These are phyloP conservation scores for Andrena trimmerana DNA, from an alignment of 2,888 invertebrate genomes.

Conservation along the genomic window DNA sequence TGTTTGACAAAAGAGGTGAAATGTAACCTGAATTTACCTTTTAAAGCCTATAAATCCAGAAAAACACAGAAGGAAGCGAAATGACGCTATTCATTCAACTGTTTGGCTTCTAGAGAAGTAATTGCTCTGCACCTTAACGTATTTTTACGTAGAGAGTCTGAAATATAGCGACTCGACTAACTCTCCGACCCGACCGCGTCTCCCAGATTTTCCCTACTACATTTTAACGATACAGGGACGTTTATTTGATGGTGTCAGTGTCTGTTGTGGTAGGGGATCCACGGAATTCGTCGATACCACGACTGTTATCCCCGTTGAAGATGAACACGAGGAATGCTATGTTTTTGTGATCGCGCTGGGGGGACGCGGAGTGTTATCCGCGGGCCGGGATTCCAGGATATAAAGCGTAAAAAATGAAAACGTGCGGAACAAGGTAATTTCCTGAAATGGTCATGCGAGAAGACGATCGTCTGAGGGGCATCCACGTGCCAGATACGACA, in stretches of 20 bases:
- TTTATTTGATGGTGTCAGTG: background rate
- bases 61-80: too few relatives aligned
- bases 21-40: too few relatives aligned
- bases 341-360: slow-evolving; percentile 40
- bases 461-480: slow-evolving; percentile 44
- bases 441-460: slow-evolving; percentile 61
- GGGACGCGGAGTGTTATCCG: slow-evolving; percentile 27
- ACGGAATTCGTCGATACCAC: slow-evolving; percentile 17
- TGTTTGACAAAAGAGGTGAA: too few relatives aligned
- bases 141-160: too few relatives aligned
- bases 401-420: slow-evolving; percentile 56
- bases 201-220: too few relatives aligned
- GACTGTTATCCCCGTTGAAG: slow-evolving; percentile 15
- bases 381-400: slow-evolving; percentile 43
- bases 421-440: slow-evolving; percentile 58
- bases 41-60: too few relatives aligned
- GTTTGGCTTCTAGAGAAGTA: too few relatives aligned
- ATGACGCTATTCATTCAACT: too few relatives aligned
- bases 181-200: too few relatives aligned
- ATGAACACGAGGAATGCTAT: slow-evolving; percentile 33
- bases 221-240: too few relatives aligned
- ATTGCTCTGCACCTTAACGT: too few relatives aligned
- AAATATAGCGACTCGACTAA: too few relatives aligned
- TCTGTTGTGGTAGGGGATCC: background rate
- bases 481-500: slow-evolving; percentile 62